Conservation (phyloP, 2,888 invertebrate species). For the Drosophila fulvimacula region DNA sequence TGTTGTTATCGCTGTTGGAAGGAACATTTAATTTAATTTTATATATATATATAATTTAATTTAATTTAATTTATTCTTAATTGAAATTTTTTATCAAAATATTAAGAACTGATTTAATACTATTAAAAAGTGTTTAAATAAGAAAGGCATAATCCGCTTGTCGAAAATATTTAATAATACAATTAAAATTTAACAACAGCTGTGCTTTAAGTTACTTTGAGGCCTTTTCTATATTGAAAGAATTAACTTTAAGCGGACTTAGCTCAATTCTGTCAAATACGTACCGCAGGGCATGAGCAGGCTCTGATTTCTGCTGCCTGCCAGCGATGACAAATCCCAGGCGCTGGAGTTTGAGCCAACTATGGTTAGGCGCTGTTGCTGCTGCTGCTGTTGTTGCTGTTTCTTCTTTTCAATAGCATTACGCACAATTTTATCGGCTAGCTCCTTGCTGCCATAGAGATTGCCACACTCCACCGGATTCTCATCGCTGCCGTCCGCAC, state of each 20-base stretch:
- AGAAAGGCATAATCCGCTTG: too few relatives aligned
- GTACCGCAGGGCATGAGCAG: conserved; percentile 53
- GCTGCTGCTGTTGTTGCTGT: conserved; percentile 32
- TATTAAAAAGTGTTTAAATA: too few relatives aligned
- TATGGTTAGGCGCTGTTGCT: conserved; percentile 15
- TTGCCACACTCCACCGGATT: conserved; percentile 85
- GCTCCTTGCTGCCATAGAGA: conserved; percentile 83
- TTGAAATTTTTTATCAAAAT: too few relatives aligned
- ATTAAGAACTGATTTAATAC: too few relatives aligned
- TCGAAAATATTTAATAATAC: too few relatives aligned
- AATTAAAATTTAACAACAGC: too few relatives aligned
- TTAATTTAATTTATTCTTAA: too few relatives aligned
- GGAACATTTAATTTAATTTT: too few relatives aligned
- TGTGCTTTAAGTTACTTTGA: too few relatives aligned
- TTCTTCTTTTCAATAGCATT: conserved; percentile 79
- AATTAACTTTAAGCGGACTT: conserved; percentile 2
- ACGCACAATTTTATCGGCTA: conserved; percentile 82
- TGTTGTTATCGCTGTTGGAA: conserved; percentile 79
- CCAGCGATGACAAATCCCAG: conserved; percentile 40
- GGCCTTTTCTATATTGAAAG: background rate
- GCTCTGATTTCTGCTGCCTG: conserved; percentile 41
- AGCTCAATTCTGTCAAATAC: conserved; percentile 25
- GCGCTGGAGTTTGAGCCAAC: conserved; percentile 45
- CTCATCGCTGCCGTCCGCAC: conserved; percentile 85
- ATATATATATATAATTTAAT: too few relatives aligned